Evolutionary conservation across 1,140 invertebrate species (phyloP), one percentile per base, ranked within the genome.

Genomic region (Drosophila seguyi): DNA sequence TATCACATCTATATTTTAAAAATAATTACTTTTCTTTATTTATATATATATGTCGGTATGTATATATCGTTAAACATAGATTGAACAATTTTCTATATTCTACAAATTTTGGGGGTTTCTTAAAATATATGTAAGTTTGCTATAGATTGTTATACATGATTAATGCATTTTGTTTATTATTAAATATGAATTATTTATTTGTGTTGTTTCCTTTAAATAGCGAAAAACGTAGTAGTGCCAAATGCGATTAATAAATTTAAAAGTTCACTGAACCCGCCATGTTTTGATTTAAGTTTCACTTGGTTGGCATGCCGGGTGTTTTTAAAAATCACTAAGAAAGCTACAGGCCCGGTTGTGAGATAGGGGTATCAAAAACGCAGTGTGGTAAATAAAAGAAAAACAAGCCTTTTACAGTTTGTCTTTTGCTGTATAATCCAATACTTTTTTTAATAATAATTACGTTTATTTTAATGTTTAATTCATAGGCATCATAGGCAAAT

Each of bases 21-120:
- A 69, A 69, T 61, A 55, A 36, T 55, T 61, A 41, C 31, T 60
- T 74, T 34, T 55, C n/a, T 69, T 71, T 74, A 71, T 60, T 53
- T 41, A 71, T 71, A 50, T 29, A 18, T 29, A 11, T 16, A 1
- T 50, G 4, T 27, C 18, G 13, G n/a, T 31, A 4, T 16, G 22
- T 27, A 3, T n/a, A 48, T 50, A 50, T 42, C 13, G 14, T 42
- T 38, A 27, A n/a, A 29, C n/a, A n/a, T n/a, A n/a, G 29, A n/a
- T 53, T 36, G 38, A 31, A 65, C 36, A 44, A 10, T 29, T 53
- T 65, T 22, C 44, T 53, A 53, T 3, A 14, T 44, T 22, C 38
- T 53, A 66, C 14, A 29, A 31, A 61, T 42, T 22, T 42, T 50
- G 4, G 22, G 38, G 20, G 44, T 20, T 60, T 31, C 5, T n/a